phyloP scores from a whole-genome alignment of 2,888 invertebrate genomes.

The Rhyacophila evoluta region DNA sequence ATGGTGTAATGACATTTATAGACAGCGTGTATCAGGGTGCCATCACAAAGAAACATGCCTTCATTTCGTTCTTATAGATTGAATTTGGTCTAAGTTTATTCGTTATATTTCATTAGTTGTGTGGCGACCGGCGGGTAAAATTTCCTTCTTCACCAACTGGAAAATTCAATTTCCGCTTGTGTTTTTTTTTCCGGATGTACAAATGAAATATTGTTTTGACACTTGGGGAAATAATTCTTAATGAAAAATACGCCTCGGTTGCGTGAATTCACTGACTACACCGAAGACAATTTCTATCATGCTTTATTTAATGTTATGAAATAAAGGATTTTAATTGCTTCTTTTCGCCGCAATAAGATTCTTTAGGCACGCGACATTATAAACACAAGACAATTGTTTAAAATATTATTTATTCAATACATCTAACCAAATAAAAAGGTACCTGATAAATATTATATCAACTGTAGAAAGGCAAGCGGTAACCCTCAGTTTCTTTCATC shows the following conservation, averaged over 20 bases:
- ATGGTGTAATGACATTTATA: too few species aligned
- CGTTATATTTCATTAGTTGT: conserved; percentile 22
- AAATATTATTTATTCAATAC: too few species aligned
- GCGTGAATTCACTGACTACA: background rate
- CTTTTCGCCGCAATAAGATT: background rate
- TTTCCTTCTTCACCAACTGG: conserved; percentile 6
- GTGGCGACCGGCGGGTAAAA: conserved; percentile 3
- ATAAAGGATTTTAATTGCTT: background rate
- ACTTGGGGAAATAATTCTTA: conserved; percentile 18
- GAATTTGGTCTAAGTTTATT: conserved; percentile 1
- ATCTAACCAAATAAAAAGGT: too few species aligned
- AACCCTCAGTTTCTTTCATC: too few species aligned
- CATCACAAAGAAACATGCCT: background rate
- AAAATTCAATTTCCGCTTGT: conserved; percentile 24
- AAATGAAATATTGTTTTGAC: conserved; percentile 24
- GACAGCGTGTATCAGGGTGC: background rate
- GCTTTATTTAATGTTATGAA: background rate
- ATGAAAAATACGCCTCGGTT: background rate
- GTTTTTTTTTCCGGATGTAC: conserved; percentile 21
- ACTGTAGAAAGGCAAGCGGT: too few species aligned
- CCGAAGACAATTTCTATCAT: background rate
- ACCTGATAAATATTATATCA: too few species aligned
- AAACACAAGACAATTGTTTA: too few species aligned
- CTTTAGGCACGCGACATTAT: too few species aligned
- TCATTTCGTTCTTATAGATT: conserved; percentile 3